These are phyloP conservation scores for Dicyrtomina minuta DNA, from an alignment of 2,888 invertebrate genomes.

Conservation along the genomic window DNA sequence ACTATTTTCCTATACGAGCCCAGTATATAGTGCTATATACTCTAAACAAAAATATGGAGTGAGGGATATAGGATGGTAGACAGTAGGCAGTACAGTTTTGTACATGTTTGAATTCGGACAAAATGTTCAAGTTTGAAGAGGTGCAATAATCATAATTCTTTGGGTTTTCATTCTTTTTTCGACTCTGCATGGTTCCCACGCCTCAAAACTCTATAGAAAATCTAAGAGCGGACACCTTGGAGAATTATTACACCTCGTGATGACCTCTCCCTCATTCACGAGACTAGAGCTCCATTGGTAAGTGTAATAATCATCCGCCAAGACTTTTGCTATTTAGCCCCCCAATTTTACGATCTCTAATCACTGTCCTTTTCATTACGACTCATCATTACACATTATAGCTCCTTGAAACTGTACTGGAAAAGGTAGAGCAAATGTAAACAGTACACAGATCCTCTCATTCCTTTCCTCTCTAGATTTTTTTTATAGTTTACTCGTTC, in stretches of 20 bases:
- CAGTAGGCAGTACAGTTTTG: not conserved
- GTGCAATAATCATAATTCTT: constrained; percentile 54
- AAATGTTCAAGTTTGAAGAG: constrained; percentile 30
- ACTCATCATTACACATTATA: constrained; percentile 3
- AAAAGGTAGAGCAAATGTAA: not conserved
- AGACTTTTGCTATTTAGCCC: not conserved
- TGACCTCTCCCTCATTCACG: constrained; percentile 11
- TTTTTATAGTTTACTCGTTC: not conserved
- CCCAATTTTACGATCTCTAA: constrained; percentile 19
- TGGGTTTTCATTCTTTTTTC: constrained; percentile 14
- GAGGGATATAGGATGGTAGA: not conserved
- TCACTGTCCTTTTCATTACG: constrained; percentile 25
- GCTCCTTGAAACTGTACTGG: too few species aligned
- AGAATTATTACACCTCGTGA: constrained; percentile 24
- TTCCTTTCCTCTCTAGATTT: not conserved
- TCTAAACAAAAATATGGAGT: too few species aligned
- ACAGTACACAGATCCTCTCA: not conserved
- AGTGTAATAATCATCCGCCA: constrained; percentile 15
- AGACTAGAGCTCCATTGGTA: not conserved
- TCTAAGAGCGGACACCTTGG: constrained; percentile 13
- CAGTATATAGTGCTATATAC: too few species aligned
- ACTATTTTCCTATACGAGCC: too few species aligned
- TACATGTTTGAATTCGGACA: not conserved
- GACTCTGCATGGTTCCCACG: constrained; percentile 30
- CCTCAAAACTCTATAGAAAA: not conserved